Base-by-base conservation (phyloP, 2,797 vertebrate genomes). In the Diceros bicornis region DNA sequence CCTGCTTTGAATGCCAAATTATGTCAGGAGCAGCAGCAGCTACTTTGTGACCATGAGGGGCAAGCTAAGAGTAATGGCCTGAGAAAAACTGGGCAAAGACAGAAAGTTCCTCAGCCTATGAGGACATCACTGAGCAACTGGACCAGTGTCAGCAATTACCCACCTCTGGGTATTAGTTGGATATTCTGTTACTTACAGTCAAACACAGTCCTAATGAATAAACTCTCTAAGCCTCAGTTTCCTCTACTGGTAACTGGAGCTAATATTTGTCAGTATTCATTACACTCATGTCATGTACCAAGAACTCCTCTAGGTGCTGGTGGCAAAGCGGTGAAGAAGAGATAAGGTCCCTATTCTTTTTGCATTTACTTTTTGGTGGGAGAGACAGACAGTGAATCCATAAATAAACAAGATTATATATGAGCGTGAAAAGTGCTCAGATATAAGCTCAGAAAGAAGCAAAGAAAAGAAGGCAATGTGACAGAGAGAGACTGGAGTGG, bases 1-100 rank as follows among this genome's bases (percentile, higher is more conserved):
- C 50, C 66, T 89, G 27, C 50, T 94, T 83, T 86, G 83, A 94
- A 91, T 47, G 50, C 16, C 72, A 92, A 57, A 44, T 72, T 74
- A 61, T 18, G 18, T 61, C 37, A 71, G 68, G 34, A 95, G 68
- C 68, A 77, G 61, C 37, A 64, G 90, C 74, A 69, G 74, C 79
- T 44, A 55, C 66, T 41, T 50, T 55, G 17, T 62, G 82, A 85
- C 71, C 20, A 25, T 2, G 66, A 96, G 37, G 83, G 25, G 14
- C 52, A 66, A 57, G 47, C n/a, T 66, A 75, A 57, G 37, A 71
- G 20, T 34, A 52, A 96, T 14, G 29, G 6, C 16, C 37, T 86
- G 41, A 94, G 83, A 77, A 89, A 82, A 78, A 21, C 57, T n/a
- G 37, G 29, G 18, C 34, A 92, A 82, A 50, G 37, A 87, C 47